Base-by-base conservation (phyloP, 2,888 invertebrate genomes). In the Oscheius myriophilus region DNA sequence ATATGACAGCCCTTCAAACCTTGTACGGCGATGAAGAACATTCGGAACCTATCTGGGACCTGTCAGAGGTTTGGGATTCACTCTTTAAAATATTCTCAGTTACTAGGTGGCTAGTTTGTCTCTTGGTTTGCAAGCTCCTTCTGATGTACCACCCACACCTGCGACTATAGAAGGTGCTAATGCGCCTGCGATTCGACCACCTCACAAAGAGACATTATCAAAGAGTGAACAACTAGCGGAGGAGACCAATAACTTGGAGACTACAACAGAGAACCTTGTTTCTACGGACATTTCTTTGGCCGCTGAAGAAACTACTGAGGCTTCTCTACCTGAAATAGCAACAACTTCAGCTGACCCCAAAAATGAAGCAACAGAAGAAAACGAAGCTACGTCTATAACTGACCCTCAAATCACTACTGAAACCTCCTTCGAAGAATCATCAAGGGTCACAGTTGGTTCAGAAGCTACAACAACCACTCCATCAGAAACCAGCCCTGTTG, bases 1-100 rank as follows among this genome's bases (percentile, higher is more conserved):
- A 67, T 41, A 54, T 54, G 25, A 54, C 67, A 7, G 61, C 54
- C 1, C 45, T 67, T 25, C 42, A 61, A 23, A 42, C 41, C 2
- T 16, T 67, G 7, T 67, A 67, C 26, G 67, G 67, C 1, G 67
- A 67, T n/a, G 65, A 65, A n/a, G 57, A 55, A 23, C 65, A 65
- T 45, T 45, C 55, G 0, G 65, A 65, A 9, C 65, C 65, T 12
- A 65, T 65, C 23, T 65, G 65, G 65, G 65, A 65, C 55, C 43
- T 54, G 0, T 39, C 18, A 0, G 46, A 53, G 33, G 63, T 63
- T 18, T 25, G n/a, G n/a, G n/a, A n/a, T n/a, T n/a, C n/a, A n/a
- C n/a, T n/a, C n/a, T n/a, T n/a, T n/a, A n/a, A n/a, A n/a, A n/a
- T n/a, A n/a, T 39, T 42, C 45, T n/a, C 12, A 12, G 43, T 42